These are phyloP conservation scores for Pachypanchax playfairii DNA, from an alignment of 2,113 vertebrate genomes.

Conservation along the genomic window DNA sequence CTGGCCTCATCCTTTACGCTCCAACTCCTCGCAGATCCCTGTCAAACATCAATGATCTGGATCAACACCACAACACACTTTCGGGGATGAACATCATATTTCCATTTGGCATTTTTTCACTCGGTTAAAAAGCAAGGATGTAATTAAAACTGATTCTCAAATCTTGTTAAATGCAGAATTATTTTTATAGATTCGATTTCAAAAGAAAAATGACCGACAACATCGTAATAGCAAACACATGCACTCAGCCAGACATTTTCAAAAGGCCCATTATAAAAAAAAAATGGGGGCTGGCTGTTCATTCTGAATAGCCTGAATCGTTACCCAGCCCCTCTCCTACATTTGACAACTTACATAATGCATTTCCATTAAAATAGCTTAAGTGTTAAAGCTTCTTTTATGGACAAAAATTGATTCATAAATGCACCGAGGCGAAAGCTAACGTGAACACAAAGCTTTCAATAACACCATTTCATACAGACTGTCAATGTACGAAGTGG, in stretches of 20 bases:
- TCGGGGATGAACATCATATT: conserved; percentile 18
- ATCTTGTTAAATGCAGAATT: conserved; percentile 43
- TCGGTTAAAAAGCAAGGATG: conserved; percentile 19
- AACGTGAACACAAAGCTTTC: conserved; percentile 80
- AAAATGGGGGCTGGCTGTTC: conserved; percentile 70
- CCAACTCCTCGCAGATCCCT: conserved; percentile 28
- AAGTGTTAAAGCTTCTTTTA: conserved; percentile 83
- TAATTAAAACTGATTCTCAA: conserved; percentile 44
- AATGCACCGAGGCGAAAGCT: conserved; percentile 78
- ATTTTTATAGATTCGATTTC: conserved; percentile 60
- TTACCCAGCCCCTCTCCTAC: conserved; percentile 66
- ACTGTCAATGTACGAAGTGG: conserved; percentile 73
- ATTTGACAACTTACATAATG: conserved; percentile 82
- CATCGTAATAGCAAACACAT: conserved; percentile 70
- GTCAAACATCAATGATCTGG: conserved; percentile 19
- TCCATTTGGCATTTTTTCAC: conserved; percentile 1
- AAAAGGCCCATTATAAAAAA: conserved; percentile 77
- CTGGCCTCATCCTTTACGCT: conserved; percentile 74
- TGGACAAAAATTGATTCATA: conserved; percentile 82
- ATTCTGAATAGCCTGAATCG: conserved; percentile 78
- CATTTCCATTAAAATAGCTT: conserved; percentile 83
- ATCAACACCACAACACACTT: conserved; percentile 17
- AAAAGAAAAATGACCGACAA: conserved; percentile 70
- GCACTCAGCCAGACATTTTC: conserved; percentile 71
- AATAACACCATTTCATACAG: conserved; percentile 80